These are phyloP conservation scores for Lineus longissimus DNA, from an alignment of 1,140 invertebrate genomes.

Conservation along the genomic window DNA sequence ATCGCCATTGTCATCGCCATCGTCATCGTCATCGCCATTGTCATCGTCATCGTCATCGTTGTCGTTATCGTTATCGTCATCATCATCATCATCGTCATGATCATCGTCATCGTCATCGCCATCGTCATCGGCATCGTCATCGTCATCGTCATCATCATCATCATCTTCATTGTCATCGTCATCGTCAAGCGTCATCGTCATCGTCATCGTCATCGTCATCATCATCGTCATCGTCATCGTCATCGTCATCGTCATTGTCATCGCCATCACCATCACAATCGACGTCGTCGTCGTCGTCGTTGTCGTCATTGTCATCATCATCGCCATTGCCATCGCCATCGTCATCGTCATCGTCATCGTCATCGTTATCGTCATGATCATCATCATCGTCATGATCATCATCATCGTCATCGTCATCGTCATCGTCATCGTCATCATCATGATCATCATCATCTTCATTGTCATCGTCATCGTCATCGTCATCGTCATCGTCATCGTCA, in stretches of 20 bases:
- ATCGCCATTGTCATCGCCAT: slow-evolving; percentile 4
- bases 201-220: too few species aligned
- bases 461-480: neutral
- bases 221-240: too few species aligned
- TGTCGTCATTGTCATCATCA: neutral
- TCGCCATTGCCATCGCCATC: neutral
- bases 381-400: too few species aligned
- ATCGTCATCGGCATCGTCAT: too few species aligned
- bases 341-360: neutral
- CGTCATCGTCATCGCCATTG: neutral
- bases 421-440: neutral
- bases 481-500: neutral
- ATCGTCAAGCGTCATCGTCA: too few species aligned
- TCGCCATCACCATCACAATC: too few species aligned
- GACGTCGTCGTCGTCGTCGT: neutral
- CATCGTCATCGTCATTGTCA: too few species aligned
- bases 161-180: too few species aligned
- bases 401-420: neutral
- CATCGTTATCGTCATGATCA: too few species aligned
- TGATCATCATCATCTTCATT: neutral
- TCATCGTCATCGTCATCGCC: too few species aligned
- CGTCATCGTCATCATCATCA: too few species aligned
- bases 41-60: neutral
- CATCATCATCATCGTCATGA: too few species aligned
- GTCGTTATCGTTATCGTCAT: neutral